Base-by-base conservation (phyloP, 2,113 vertebrate species). In the Heterotilapia buettikoferi region DNA sequence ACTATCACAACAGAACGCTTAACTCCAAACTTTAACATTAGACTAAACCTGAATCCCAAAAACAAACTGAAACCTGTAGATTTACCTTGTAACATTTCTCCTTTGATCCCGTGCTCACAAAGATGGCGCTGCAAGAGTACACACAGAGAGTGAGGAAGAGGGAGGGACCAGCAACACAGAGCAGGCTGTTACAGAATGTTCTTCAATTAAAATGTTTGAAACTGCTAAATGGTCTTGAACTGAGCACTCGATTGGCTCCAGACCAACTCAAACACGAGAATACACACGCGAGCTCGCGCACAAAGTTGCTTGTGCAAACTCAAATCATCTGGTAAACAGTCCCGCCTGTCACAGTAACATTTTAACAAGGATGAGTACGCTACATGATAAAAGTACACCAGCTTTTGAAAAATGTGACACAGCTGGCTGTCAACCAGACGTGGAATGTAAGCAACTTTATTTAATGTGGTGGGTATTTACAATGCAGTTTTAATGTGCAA, bases 151-250 rank as follows among this genome's bases (percentile, higher is more conserved):
- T 9, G 16, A 57, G 76, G 68, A 79, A 47, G 52, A 61, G 52
- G 63, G 63, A 59, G 52, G 79, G 3, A 76, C 19, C 3, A 26
- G 12, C 7, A 47, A 45, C 66, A 26, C 53, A 83, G 84, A 83
- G 56, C 63, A 54, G 26, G 33, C 66, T 82, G 79, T 76, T 63
- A 82, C 88, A 86, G 26, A 79, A 57, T 71, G 73, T 84, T 83
- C 80, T 71, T 80, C 59, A 80, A 71, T 84, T 84, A 86, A 31
- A 40, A 7, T 80, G 71, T 80, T 84, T 80, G 80, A 83, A 59
- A 56, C 80, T 47, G 68, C 84, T 83, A 71, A 86, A 86, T 66
- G 68, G 26, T 78, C 24, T 85, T 47, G 45, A 89, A 79, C 56
- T 9, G 79, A 85, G 38, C 36, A 11, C 14, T 54, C 19, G 10